Evolutionary conservation across 2,888 invertebrate species (phyloP).

Genomic region (Oscheius sp.): DNA sequence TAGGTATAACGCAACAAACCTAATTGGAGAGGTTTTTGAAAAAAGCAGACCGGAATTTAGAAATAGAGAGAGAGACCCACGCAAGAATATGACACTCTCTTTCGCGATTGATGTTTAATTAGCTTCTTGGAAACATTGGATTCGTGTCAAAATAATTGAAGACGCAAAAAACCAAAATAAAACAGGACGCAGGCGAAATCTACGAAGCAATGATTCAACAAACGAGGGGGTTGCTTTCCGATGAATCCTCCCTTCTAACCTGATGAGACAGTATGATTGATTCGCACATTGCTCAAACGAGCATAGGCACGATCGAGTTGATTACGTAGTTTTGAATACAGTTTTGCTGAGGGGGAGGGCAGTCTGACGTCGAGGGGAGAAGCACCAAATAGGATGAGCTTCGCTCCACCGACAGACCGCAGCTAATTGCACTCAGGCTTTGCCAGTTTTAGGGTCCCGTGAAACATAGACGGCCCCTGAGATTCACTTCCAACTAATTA

Average conservation of each 20-base stretch:
- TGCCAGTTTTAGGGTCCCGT: constrained; percentile 22
- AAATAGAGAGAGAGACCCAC: too few species aligned
- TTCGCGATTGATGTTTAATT: constrained; percentile 12
- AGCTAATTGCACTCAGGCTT: constrained; percentile 27
- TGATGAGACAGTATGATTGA: neutral
- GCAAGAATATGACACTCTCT: constrained; percentile 13
- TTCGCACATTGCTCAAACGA: constrained; percentile 10
- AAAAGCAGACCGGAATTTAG: neutral
- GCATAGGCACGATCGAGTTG: constrained; percentile 18
- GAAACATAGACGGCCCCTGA: constrained; percentile 19
- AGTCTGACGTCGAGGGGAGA: neutral
- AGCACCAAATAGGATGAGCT: constrained; percentile 19
- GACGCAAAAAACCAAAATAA: neutral
- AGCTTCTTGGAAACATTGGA: neutral
- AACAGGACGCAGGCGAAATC: too few species aligned
- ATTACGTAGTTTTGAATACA: constrained; percentile 23
- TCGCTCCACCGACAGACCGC: constrained; percentile 26
- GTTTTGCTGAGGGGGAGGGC: constrained; percentile 19
- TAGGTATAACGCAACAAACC: too few species aligned
- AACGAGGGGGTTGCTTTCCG: too few species aligned
- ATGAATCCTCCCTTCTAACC: too few species aligned
- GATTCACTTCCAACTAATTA: constrained; percentile 12
- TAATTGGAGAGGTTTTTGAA: neutral
- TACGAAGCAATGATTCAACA: too few species aligned
- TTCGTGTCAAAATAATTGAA: neutral